These are phyloP conservation scores for Pseudomyrmex cubaensis DNA, from an alignment of 1,140 invertebrate genomes.

Conservation along the genomic window DNA sequence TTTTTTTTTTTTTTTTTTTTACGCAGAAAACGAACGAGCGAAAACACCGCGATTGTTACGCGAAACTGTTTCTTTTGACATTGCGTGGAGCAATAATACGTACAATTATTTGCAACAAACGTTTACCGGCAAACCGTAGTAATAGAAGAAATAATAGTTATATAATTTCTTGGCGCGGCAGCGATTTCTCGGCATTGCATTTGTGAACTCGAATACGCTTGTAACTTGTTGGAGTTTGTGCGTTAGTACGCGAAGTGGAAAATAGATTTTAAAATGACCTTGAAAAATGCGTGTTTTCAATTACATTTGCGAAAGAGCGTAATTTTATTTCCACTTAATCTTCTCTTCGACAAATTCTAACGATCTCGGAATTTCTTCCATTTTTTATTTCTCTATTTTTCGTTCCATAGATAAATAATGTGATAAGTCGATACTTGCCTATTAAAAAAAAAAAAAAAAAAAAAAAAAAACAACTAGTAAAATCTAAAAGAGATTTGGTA, in stretches of 20 bases:
- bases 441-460: not conserved
- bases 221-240: conserved; percentile 65
- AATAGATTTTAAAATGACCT: conserved; percentile 68
- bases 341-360: not conserved
- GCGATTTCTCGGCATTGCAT: conserved; percentile 51
- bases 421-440: not conserved
- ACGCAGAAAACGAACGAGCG: conserved; percentile 7
- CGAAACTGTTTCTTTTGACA: conserved; percentile 48
- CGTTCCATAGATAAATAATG: conserved; percentile 4
- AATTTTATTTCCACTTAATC: conserved; percentile 29
- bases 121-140: conserved; percentile 45
- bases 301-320: conserved; percentile 61
- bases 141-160: conserved; percentile 52
- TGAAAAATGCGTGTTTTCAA: conserved; percentile 65
- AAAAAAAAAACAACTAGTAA: not conserved
- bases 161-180: conserved; percentile 62
- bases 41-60: conserved; percentile 31
- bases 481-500: not conserved
- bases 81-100: conserved; percentile 43
- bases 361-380: not conserved
- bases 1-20: conserved; percentile 13
- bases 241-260: conserved; percentile 65
- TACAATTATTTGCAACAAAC: conserved; percentile 42
- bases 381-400: not conserved
- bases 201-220: conserved; percentile 47